Evolutionary conservation across 2,797 vertebrate species (phyloP), one percentile per base, ranked within the genome.

Genomic region (Trematomus bernacchii): DNA sequence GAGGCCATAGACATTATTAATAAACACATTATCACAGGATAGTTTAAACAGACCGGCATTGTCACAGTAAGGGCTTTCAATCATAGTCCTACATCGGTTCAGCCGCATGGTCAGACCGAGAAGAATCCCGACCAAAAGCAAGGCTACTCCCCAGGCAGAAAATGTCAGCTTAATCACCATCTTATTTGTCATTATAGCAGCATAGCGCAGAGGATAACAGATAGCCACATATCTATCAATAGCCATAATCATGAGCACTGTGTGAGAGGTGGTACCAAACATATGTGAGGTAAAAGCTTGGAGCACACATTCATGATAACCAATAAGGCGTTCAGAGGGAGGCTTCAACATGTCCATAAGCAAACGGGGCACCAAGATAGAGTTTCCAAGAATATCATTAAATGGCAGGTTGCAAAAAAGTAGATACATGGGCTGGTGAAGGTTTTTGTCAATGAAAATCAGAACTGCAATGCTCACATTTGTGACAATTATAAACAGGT

Each of bases 151-250:
- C 11, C 95, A 58, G 0, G 95, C 92, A 0, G 48, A 48, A 1
- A 52, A 58, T 0, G 94, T 94, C 1, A 95, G 77, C 27, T 86
- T 95, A 0, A 69, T 66, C 0, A 96, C 89, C 12, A 85, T 92
- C 0, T 76, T 83, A 15, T 86, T 92, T 0, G 84, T 96, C n/a
- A 97, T 82, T 16, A 94, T 87, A 5, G 89, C 21, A 0, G 80
- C 1, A 46, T 97, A 96, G 18, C 74, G 74, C 71, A 96, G 73
- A 0, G 96, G 95, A 12, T 95, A 73, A 0, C 96, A 97, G 60
- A 97, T 92, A 12, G 96, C 96, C 44, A 96, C 83, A 0, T 96
- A 96, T 0, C 94, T 89, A 85, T 97, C 96, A 0, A 94, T 94
- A 0, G 95, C 95, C 96, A 96, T 96, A 3, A 95, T 94, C 85